Conservation (phyloP, 2,113 vertebrate genomes). For the Psammodynastes pulverulentus region DNA sequence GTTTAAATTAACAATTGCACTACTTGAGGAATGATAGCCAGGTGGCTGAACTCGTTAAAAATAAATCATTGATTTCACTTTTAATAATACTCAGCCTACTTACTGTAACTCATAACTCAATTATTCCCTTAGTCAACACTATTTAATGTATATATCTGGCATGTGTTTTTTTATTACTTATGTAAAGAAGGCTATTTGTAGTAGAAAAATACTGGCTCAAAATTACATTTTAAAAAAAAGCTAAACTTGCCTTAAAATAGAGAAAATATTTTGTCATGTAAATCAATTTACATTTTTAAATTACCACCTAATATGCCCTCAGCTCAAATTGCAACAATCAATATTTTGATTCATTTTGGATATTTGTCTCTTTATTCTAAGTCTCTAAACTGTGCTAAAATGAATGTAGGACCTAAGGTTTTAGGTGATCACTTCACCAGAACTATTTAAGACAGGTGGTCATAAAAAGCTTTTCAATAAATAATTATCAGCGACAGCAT, state of each 20-base stretch:
- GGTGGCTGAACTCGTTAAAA: slow-evolving; percentile 33
- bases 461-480: background rate
- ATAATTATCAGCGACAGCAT: background rate
- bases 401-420: background rate
- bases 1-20: slow-evolving; percentile 25
- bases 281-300: background rate
- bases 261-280: background rate
- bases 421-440: background rate
- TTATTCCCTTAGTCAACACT: slow-evolving; percentile 28
- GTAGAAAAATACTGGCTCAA: background rate
- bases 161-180: slow-evolving; percentile 18
- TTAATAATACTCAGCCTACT: slow-evolving; percentile 33
- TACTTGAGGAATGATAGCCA: slow-evolving; percentile 21
- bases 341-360: background rate
- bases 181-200: background rate
- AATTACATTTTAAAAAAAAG: background rate
- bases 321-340: background rate
- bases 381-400: background rate
- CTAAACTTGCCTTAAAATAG: background rate
- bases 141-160: slow-evolving; percentile 33
- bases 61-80: slow-evolving; percentile 36
- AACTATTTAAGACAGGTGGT: background rate
- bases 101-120: slow-evolving; percentile 34
- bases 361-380: background rate
- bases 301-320: background rate